Evolutionary conservation across 2,113 vertebrate species (phyloP), one percentile per base, ranked within the genome.

Genomic region (Chroicocephalus ridibundus): DNA sequence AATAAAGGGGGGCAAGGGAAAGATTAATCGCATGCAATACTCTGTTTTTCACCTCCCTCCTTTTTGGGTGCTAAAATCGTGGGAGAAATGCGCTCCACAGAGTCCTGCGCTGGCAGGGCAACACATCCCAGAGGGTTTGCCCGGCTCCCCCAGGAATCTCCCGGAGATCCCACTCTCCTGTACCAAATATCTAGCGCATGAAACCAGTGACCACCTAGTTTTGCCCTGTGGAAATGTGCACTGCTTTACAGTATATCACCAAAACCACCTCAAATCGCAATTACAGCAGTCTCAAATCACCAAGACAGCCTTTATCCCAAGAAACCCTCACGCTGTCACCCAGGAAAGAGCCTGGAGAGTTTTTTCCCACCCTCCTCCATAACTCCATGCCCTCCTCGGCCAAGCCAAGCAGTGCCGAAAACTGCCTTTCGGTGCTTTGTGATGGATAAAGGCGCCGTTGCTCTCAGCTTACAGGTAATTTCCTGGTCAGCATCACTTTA

Each of bases 401-500:
- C 26, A n/a, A 94, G 21, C 6, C 40, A 26, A 86, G 72, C n/a
- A 9, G 2, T 4, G 42, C 57, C 49, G 1, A 64, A 72, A 88
- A 31, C 3, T 5, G 55, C 64, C 44, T 91, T 51, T 21, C 1
- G 4, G 64, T n/a, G 31, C 25, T 79, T 49, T 20, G 61, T 49
- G 79, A 70, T 34, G 52, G 72, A 68, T 6, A 78, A 90, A 96
- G 55, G 82, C 9, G 1, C 49, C 0, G 1, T 27, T 13, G 54
- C 75, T 94, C 57, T 40, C 11, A 3, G 70, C 47, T 96, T 79
- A 42, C 78, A 69, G 82, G 93, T 78, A 94, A 92, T 94, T 75
- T 90, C 88, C 82, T 44, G 91, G 79, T 92, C 96, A 92, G 94
- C 88, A 92, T 54, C 79, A 70, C 91, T 88, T 90, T 85, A 96